phyloP scores from a whole-genome alignment of 2,113 vertebrate species.

The Cheilinus undulatus region DNA sequence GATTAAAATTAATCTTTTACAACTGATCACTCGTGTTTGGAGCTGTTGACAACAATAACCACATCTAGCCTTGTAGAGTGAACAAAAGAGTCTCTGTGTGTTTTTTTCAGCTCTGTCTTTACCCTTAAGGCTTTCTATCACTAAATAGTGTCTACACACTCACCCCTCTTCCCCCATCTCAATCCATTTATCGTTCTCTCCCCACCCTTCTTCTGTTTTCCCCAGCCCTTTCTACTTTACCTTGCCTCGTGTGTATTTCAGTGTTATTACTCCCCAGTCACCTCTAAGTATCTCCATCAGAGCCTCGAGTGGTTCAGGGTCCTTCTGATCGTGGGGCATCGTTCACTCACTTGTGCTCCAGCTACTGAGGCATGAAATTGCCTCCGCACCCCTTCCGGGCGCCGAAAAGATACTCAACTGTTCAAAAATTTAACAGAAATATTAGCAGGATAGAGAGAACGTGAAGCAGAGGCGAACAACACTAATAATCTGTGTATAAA shows the following conservation, averaged over 20 bases:
- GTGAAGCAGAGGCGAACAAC: slow-evolving; percentile 7
- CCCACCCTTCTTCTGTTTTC: slow-evolving; percentile 11
- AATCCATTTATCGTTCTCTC: slow-evolving; percentile 1
- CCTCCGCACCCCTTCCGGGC: slow-evolving; percentile 33
- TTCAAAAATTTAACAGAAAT: slow-evolving; percentile 27
- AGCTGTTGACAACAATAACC: background rate
- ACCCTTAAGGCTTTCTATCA: slow-evolving; percentile 8
- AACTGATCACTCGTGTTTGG: too few relatives aligned
- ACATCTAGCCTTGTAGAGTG: background rate
- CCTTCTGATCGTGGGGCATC: slow-evolving; percentile 26
- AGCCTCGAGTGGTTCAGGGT: slow-evolving; percentile 9
- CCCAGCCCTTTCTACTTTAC: slow-evolving; percentile 14
- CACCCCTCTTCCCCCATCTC: background rate
- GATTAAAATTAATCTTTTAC: too few relatives aligned
- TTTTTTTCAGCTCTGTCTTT: slow-evolving; percentile 6
- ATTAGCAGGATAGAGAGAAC: slow-evolving; percentile 6
- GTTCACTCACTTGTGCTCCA: slow-evolving; percentile 44
- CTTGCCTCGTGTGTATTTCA: slow-evolving; percentile 27
- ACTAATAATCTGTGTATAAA: slow-evolving; percentile 23
- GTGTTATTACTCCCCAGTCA: slow-evolving; percentile 37
- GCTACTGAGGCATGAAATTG: slow-evolving; percentile 77
- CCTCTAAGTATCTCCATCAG: slow-evolving; percentile 38
- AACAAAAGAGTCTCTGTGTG: slow-evolving; percentile 7
- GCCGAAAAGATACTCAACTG: slow-evolving; percentile 15
- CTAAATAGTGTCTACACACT: slow-evolving; percentile 6